Conservation (phyloP, 2,888 invertebrate species). For the Nezara viridula region DNA sequence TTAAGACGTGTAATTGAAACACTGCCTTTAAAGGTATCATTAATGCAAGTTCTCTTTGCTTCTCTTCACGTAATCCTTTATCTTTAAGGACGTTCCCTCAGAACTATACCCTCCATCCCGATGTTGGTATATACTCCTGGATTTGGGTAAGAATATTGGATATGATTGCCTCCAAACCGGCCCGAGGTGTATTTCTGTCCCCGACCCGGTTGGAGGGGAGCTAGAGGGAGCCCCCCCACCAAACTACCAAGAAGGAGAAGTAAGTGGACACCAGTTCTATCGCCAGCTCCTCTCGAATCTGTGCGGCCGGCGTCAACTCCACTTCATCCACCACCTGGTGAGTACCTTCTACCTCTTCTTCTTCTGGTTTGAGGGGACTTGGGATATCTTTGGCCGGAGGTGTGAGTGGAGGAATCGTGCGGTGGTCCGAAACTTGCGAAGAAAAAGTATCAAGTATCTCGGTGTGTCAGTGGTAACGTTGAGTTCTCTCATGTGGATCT, state of each 20-base stretch:
- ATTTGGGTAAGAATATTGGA: slow-evolving; percentile 26
- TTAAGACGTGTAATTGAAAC: too few species aligned
- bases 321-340: slow-evolving; percentile 33
- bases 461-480: not conserved
- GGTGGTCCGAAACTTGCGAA: not conserved
- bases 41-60: too few species aligned
- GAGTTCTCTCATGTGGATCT: not conserved
- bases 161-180: slow-evolving; percentile 29
- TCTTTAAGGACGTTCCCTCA: too few species aligned
- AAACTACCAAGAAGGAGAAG: slow-evolving; percentile 46
- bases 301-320: slow-evolving; percentile 29
- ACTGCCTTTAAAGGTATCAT: too few species aligned
- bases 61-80: too few species aligned
- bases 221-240: not conserved
- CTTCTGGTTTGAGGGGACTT: not conserved
- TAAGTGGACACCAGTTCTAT: slow-evolving; percentile 53
- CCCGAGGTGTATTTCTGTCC: slow-evolving; percentile 49
- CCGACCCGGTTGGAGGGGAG: not conserved
- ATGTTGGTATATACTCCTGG: not conserved
- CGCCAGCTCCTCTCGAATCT: slow-evolving; percentile 51
- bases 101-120: not conserved
- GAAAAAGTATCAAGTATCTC: not conserved
- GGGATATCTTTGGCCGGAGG: not conserved
- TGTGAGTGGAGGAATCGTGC: not conserved
- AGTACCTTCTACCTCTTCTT: slow-evolving; percentile 9